Percentiles rank a stretch among this genome's conserved stretches.
Evolutionary conservation across 2,888 invertebrate species (phyloP).

Genomic region (Pristionchus fissidentatus): DNA sequence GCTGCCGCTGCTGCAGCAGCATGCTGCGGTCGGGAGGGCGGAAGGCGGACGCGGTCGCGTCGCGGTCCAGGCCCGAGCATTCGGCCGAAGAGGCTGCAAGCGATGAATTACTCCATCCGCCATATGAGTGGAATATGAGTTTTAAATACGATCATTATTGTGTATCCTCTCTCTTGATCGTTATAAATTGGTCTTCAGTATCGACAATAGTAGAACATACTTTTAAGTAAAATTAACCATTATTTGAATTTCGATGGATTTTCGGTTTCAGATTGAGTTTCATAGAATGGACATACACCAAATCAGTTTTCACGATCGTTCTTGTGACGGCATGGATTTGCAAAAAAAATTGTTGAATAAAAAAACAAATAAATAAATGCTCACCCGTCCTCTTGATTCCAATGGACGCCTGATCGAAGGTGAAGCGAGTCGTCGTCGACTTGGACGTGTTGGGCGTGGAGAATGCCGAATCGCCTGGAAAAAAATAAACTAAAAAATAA

Average conservation of each 20-base stretch:
- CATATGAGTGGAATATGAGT: no score
- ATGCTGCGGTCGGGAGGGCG: constrained; percentile 4
- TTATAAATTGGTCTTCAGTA: no score
- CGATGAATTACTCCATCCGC: no score
- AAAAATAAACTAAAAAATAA: background rate
- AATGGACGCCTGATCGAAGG: constrained; percentile 63
- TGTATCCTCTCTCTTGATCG: no score
- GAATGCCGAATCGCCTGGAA: constrained; percentile 45
- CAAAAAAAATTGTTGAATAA: background rate
- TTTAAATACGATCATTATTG: no score
- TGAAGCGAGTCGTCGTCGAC: constrained; percentile 56
- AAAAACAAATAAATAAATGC: background rate
- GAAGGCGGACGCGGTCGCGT: constrained; percentile 23
- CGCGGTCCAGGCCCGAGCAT: constrained; percentile 17
- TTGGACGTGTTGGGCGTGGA: constrained; percentile 41
- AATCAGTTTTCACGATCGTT: no score
- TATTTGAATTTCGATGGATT: no score
- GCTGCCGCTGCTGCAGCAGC: background rate
- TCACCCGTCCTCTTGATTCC: constrained; percentile 21
- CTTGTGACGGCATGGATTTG: background rate
- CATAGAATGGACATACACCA: no score
- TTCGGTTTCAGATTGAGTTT: no score
- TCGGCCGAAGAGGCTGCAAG: constrained; percentile 22
- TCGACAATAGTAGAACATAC: no score
- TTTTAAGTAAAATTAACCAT: no score